These are phyloP conservation scores for Neodiprion lecontei DNA, from an alignment of 1,140 invertebrate genomes.

Conservation along the genomic window DNA sequence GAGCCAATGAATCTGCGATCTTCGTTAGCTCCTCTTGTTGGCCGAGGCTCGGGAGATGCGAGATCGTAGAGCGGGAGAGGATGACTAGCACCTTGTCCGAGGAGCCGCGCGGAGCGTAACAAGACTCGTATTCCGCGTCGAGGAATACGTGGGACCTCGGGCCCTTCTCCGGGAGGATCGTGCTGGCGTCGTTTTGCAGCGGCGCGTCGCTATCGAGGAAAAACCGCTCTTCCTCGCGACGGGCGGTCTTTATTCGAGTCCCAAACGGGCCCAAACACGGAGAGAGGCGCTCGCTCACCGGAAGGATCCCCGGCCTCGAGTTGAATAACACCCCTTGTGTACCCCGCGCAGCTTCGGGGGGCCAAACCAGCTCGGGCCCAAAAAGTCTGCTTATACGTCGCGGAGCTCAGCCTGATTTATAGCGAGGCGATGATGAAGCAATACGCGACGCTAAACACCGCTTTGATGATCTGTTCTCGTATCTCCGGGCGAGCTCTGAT, in stretches of 20 bases:
- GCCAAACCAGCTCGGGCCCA: background rate
- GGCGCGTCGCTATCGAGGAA: conserved; percentile 18
- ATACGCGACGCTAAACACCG: conserved; percentile 45
- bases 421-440: conserved; percentile 48
- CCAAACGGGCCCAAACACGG: background rate
- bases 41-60: background rate
- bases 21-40: conserved; percentile 40
- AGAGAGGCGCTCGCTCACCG: background rate
- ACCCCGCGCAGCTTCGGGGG: background rate
- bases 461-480: conserved; percentile 41
- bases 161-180: background rate
- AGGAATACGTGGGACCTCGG: too few species aligned
- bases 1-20: conserved; percentile 16
- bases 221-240: background rate
- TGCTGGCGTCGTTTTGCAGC: conserved; percentile 5
- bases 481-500: conserved; percentile 37
- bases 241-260: background rate
- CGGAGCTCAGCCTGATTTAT: conserved; percentile 45
- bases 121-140: too few species aligned
- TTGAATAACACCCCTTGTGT: background rate
- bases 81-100: too few species aligned
- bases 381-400: background rate
- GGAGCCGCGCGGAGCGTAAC: too few species aligned
- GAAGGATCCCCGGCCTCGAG: background rate
- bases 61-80: background rate